phyloP scores from a whole-genome alignment of 2,888 invertebrate species.

The Cryptus armator region DNA sequence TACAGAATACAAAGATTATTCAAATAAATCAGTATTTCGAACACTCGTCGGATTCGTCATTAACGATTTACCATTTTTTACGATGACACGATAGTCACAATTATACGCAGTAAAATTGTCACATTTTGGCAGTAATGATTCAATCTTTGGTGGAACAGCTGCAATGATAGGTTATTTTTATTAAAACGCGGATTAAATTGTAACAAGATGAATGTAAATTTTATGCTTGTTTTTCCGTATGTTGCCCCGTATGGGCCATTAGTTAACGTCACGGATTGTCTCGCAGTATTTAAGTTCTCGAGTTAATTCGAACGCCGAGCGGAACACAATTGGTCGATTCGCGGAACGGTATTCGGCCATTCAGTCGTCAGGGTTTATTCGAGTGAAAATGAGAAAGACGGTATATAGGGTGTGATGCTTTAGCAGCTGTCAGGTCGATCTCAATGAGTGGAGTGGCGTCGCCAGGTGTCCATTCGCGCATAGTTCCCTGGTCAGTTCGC shows the following conservation, averaged over 20 bases:
- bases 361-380: slow-evolving; percentile 27
- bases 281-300: slow-evolving; percentile 8
- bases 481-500: slow-evolving; percentile 59
- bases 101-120: too few species aligned
- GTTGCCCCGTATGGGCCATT: slow-evolving; percentile 1
- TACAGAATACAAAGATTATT: too few species aligned
- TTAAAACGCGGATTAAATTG: background rate
- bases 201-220: background rate
- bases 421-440: slow-evolving; percentile 71
- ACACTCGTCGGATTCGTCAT: too few species aligned
- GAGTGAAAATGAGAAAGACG: slow-evolving; percentile 5
- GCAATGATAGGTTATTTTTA: too few species aligned
- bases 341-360: slow-evolving; percentile 49
- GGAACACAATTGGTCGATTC: slow-evolving; percentile 77
- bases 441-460: slow-evolving; percentile 83
- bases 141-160: too few species aligned
- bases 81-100: too few species aligned
- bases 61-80: too few species aligned
- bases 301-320: slow-evolving; percentile 64
- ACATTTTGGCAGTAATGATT: too few species aligned
- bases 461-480: slow-evolving; percentile 77
- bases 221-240: background rate
- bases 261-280: slow-evolving; percentile 17
- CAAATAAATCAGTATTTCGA: too few species aligned
- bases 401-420: background rate